Conservation (phyloP, 2,113 vertebrate species). For the Oriolus oriolus region DNA sequence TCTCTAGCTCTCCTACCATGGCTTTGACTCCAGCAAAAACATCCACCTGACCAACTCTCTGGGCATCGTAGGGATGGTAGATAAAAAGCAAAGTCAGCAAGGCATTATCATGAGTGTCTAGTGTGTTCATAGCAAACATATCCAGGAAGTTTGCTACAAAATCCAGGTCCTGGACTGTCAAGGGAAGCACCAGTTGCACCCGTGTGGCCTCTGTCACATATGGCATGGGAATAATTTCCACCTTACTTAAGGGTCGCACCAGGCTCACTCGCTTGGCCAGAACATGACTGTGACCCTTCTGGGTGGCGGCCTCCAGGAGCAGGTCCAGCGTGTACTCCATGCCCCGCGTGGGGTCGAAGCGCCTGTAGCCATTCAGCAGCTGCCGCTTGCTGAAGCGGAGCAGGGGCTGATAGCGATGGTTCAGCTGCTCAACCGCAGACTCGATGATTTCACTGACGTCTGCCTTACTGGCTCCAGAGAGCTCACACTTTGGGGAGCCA, state of each 20-base stretch:
- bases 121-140: constrained; percentile 84
- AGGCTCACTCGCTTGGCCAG: constrained; percentile 86
- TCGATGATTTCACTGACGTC: constrained; percentile 83
- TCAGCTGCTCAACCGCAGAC: constrained; percentile 84
- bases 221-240: constrained; percentile 96
- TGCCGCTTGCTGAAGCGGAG: constrained; percentile 88
- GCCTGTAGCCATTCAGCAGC: constrained; percentile 90
- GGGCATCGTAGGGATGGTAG: constrained; percentile 87
- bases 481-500: constrained; percentile 88
- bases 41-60: constrained; percentile 83
- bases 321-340: constrained; percentile 95
- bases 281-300: constrained; percentile 86
- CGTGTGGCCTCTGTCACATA: constrained; percentile 93
- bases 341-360: constrained; percentile 91
- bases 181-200: constrained; percentile 91
- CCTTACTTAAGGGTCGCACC: constrained; percentile 85
- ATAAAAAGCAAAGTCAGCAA: constrained; percentile 89
- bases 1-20: constrained; percentile 87
- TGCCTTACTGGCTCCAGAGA: constrained; percentile 81
- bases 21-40: constrained; percentile 88
- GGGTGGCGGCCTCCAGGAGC: constrained; percentile 86
- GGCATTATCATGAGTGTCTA: constrained; percentile 89
- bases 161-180: constrained; percentile 80
- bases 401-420: constrained; percentile 85
- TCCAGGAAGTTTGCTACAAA: constrained; percentile 87